Percentiles rank a stretch among this genome's conserved stretches.
These are phyloP conservation scores for Ptilodon capucinus DNA, from an alignment of 2,888 invertebrate species.

Conservation along the genomic window DNA sequence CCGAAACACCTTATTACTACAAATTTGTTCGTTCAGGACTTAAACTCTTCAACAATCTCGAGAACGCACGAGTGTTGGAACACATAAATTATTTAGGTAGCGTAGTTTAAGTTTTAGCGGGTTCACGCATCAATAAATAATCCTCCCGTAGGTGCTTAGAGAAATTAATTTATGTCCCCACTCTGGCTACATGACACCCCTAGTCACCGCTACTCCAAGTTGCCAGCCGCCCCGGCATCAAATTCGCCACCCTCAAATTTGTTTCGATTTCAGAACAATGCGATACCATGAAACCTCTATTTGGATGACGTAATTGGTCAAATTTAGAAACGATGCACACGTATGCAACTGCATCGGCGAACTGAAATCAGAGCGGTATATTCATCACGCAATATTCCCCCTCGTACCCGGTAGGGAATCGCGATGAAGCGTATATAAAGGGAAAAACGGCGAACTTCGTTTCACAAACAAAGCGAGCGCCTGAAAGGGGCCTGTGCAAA, in stretches of 20 bases:
- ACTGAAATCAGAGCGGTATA: constrained; percentile 55
- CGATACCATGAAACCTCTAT: constrained; percentile 22
- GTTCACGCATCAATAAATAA: constrained; percentile 53
- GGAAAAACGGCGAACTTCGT: constrained; percentile 75
- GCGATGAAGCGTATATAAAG: constrained; percentile 70
- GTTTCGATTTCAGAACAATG: constrained; percentile 23
- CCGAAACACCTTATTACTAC: constrained; percentile 33
- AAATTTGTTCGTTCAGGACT: constrained; percentile 25
- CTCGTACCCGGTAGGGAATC: constrained; percentile 54
- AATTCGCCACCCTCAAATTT: constrained; percentile 27
- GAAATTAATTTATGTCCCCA: constrained; percentile 40
- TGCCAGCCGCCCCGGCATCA: constrained; percentile 18
- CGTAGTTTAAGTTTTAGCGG: constrained; percentile 53
- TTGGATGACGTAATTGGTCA: constrained; percentile 39
- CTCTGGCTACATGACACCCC: constrained; percentile 16
- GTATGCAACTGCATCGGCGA: constrained; percentile 34
- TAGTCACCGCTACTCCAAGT: constrained; percentile 18
- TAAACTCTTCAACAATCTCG: constrained; percentile 56
- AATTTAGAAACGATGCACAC: constrained; percentile 47
- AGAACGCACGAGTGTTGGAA: constrained; percentile 45
- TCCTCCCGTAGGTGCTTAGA: constrained; percentile 33
- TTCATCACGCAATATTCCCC: constrained; percentile 70
- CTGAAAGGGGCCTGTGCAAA: constrained; percentile 76
- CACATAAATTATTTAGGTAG: constrained; percentile 60
- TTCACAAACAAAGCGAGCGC: constrained; percentile 75